phyloP scores from a whole-genome alignment of 2,113 vertebrate species.

The Stictonetta naevosa region DNA sequence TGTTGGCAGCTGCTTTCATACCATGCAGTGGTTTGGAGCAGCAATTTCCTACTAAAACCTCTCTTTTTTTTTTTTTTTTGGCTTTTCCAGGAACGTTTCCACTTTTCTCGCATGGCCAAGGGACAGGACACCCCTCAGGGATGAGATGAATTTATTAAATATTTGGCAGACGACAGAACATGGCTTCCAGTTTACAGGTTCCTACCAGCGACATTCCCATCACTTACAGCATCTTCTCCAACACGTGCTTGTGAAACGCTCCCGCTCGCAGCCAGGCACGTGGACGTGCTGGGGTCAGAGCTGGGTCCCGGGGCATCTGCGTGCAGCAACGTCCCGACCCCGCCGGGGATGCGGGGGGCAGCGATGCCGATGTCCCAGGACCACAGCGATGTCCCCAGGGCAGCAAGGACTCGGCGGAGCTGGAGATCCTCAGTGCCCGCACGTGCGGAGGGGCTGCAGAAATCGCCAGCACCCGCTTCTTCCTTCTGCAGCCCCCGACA shows the following conservation, averaged over 20 bases:
- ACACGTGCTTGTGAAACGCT: neutral
- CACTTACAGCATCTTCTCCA: neutral
- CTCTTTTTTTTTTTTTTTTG: rapidly evolving
- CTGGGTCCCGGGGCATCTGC: too few relatives aligned
- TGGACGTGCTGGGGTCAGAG: too few relatives aligned
- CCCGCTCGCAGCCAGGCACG: neutral
- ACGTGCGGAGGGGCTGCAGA: too few relatives aligned
- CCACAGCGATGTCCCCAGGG: too few relatives aligned
- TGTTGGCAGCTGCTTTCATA: neutral
- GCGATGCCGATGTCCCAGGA: too few relatives aligned
- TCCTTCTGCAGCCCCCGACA: too few relatives aligned
- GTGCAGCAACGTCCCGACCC: too few relatives aligned
- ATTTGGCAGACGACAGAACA: constrained; percentile 56
- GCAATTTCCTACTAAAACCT: neutral
- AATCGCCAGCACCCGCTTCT: too few relatives aligned
- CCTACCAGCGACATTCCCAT: neutral
- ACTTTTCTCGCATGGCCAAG: neutral
- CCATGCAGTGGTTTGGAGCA: neutral
- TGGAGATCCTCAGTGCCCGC: too few relatives aligned
- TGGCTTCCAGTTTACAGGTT: constrained; percentile 32
- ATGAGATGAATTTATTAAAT: constrained; percentile 26
- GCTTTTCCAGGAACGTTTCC: neutral
- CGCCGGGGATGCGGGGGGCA: too few relatives aligned
- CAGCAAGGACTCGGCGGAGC: too few relatives aligned
- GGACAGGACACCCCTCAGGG: neutral